Base-by-base conservation (phyloP, 2,113 vertebrate genomes). In the Eudyptes chrysolophus region DNA sequence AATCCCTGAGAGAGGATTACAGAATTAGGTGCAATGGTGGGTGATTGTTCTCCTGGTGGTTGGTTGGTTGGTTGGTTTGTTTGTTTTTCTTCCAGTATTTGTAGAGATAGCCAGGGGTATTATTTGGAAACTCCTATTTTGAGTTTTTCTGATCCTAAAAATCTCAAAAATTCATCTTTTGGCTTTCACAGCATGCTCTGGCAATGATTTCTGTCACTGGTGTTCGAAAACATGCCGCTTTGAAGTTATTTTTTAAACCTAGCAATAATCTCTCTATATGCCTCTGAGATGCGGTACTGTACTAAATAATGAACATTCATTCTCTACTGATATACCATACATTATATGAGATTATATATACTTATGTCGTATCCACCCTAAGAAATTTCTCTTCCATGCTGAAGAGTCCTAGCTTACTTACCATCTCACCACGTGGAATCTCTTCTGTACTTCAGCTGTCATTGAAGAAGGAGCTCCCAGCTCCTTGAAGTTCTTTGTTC, bases 41-140 rank as follows among this genome's bases (percentile, higher is more conserved):
- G 2, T 76, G n/a, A 62, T 64, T 1, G 3, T 78, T 89, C 7
- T 76, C 5, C 16, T 55, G 44, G 5, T 38, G 0, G 0, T 13
- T 70, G 51, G 51, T 44, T 58, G 20, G 17, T 42, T 55, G 25
- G n/a, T n/a, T n/a, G n/a, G 29, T 42, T 92, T 61, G 9, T 10
- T 66, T 34, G 27, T n/a, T 82, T 86, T 46, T 76, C n/a, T 86
- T 48, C 25, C 29, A 38, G 4, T 44, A 20, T n/a, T 69, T 76
- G 8, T 79, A 69, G n/a, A 71, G 42, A 34, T 30, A 55, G 10
- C 13, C 19, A 24, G 8, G 1, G 14, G 2, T 64, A 25, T 76
- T 69, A 49, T 65, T 76, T 76, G 29, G 24, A 85, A 90, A 68
- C 29, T 60, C 26, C 4, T 54, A 10, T 22, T 96, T 34, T 42